Evolutionary conservation across 2,888 invertebrate genomes (phyloP).

Genomic region (Aporophyla lueneburgensis): DNA sequence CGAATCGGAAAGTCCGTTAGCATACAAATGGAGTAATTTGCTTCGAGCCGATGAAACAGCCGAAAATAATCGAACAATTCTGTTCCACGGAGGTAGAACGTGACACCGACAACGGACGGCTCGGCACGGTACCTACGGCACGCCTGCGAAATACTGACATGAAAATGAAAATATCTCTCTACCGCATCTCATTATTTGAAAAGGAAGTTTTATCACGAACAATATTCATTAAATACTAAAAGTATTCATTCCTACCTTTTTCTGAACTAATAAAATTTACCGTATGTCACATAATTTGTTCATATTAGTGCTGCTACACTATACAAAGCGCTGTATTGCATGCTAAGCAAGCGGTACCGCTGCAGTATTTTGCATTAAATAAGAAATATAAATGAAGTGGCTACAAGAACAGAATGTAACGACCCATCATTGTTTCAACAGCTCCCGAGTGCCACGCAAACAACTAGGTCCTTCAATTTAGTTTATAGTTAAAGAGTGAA

Average conservation of each 20-base stretch:
- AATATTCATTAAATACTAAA: conserved; percentile 7
- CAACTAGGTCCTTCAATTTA: conserved; percentile 67
- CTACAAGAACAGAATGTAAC: conserved; percentile 18
- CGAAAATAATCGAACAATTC: conserved; percentile 60
- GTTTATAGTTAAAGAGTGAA: conserved; percentile 66
- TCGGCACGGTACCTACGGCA: background rate
- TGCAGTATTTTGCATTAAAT: conserved; percentile 6
- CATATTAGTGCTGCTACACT: background rate
- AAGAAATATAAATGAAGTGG: background rate
- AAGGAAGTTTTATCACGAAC: background rate
- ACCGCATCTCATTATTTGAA: conserved; percentile 25
- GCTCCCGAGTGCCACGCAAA: conserved; percentile 35
- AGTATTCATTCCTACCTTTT: background rate
- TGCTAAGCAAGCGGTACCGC: conserved; percentile 1
- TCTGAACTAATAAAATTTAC: conserved; percentile 13
- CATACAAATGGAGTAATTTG: conserved; percentile 72
- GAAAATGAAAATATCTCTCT: conserved; percentile 35
- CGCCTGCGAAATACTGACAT: conserved; percentile 23
- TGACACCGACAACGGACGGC: conserved; percentile 27
- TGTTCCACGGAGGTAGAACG: conserved; percentile 37
- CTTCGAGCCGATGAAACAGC: conserved; percentile 53
- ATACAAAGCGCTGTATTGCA: conserved; percentile 24
- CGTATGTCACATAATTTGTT: conserved; percentile 16
- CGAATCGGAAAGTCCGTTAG: conserved; percentile 66
- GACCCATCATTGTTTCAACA: conserved; percentile 23